These are phyloP conservation scores for Coremacera marginata DNA, from an alignment of 2,888 invertebrate genomes.

Conservation along the genomic window DNA sequence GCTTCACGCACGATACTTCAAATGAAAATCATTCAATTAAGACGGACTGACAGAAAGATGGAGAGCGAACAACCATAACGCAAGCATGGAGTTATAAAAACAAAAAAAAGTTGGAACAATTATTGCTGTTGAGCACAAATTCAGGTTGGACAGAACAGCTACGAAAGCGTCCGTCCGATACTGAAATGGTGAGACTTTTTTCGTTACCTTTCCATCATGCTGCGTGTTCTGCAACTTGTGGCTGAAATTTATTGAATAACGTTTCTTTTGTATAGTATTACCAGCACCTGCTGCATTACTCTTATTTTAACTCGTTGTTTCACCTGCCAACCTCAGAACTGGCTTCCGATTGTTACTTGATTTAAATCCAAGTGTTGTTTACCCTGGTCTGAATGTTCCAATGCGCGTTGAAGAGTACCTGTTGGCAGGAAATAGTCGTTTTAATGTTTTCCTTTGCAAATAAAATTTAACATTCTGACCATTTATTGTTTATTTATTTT, in stretches of 20 bases:
- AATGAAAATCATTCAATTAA: constrained; percentile 19
- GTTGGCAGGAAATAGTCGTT: no score
- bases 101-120: no score
- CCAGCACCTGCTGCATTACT: neutral
- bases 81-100: no score
- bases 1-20: neutral
- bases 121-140: neutral
- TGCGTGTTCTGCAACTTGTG: neutral
- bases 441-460: no score
- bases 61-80: no score
- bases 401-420: no score
- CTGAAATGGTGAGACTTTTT: neutral
- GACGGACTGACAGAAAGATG: neutral
- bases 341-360: neutral
- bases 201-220: neutral
- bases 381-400: no score
- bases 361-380: no score
- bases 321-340: neutral
- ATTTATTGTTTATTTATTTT: no score
- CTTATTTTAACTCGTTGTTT: neutral
- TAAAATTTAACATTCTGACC: no score
- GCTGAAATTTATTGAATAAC: neutral
- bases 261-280: neutral
- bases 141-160: neutral
- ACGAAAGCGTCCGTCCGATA: neutral